Conservation (phyloP, 1,140 invertebrate genomes). For the Calephelis nemesis region DNA sequence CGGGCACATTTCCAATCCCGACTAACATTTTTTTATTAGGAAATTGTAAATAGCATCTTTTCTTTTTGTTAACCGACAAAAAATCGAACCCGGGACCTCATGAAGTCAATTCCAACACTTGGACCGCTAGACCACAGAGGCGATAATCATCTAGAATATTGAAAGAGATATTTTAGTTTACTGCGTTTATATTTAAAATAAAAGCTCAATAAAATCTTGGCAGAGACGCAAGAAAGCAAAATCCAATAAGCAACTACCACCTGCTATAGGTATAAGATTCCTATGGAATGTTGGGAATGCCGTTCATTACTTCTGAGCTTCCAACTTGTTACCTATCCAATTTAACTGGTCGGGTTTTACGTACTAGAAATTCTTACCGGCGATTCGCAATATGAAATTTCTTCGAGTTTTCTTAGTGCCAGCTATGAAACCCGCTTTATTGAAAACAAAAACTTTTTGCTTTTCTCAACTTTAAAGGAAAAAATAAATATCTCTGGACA, state of each 20-base stretch:
- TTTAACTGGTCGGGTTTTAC: constrained; percentile 49
- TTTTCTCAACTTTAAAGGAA: background rate
- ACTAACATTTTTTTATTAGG: too few relatives aligned
- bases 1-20: too few relatives aligned
- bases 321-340: constrained; percentile 65
- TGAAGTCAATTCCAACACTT: too few relatives aligned
- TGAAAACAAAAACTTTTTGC: background rate
- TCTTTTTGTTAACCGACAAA: too few relatives aligned
- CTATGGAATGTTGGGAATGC: constrained; percentile 55
- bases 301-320: constrained; percentile 61
- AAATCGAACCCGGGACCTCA: too few relatives aligned
- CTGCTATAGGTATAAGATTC: constrained; percentile 47
- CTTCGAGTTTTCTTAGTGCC: constrained; percentile 35
- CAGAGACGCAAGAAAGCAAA: constrained; percentile 40
- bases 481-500: too few relatives aligned
- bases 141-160: too few relatives aligned
- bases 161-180: too few relatives aligned
- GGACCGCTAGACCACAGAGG: too few relatives aligned
- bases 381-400: constrained; percentile 49
- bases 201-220: constrained; percentile 40
- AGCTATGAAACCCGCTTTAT: constrained; percentile 10
- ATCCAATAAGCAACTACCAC: constrained; percentile 59
- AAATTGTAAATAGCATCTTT: too few relatives aligned
- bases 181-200: too few relatives aligned
- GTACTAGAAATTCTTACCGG: constrained; percentile 29